phyloP scores from a whole-genome alignment of 2,113 vertebrate species.

The Anthoscopus minutus region DNA sequence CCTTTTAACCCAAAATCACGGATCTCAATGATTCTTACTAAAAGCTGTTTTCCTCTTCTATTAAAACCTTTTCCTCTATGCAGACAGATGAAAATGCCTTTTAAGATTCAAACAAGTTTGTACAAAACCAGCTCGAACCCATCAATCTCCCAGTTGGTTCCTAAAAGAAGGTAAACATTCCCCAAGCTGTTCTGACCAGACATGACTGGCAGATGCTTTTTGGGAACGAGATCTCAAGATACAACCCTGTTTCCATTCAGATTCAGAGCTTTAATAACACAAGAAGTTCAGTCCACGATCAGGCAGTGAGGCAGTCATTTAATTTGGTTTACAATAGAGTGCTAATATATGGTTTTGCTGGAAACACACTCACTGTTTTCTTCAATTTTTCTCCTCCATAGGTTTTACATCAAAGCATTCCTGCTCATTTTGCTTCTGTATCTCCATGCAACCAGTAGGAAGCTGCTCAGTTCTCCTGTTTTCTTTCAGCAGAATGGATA shows the following conservation, averaged over 20 bases:
- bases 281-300: not conserved
- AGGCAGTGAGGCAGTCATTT: not conserved
- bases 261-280: slow-evolving; percentile 12
- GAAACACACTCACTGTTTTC: not conserved
- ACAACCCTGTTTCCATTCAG: not conserved
- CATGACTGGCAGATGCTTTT: not conserved
- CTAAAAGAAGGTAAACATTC: slow-evolving; percentile 23
- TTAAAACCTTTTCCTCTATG: not conserved
- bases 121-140: not conserved
- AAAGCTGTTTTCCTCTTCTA: not conserved
- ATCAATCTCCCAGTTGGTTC: slow-evolving; percentile 11
- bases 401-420: not conserved
- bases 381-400: not conserved
- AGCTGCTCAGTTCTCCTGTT: not conserved
- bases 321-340: not conserved
- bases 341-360: not conserved
- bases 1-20: not conserved
- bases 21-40: not conserved
- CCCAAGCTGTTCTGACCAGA: slow-evolving; percentile 12
- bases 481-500: not conserved
- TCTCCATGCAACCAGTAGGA: not conserved
- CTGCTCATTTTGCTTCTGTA: not conserved
- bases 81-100: slow-evolving; percentile 11
- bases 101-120: slow-evolving; percentile 20
- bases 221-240: not conserved